Evolutionary conservation across 1,140 invertebrate genomes (phyloP), one percentile per base, ranked within the genome.

Genomic region (Bombus sibiricus): DNA sequence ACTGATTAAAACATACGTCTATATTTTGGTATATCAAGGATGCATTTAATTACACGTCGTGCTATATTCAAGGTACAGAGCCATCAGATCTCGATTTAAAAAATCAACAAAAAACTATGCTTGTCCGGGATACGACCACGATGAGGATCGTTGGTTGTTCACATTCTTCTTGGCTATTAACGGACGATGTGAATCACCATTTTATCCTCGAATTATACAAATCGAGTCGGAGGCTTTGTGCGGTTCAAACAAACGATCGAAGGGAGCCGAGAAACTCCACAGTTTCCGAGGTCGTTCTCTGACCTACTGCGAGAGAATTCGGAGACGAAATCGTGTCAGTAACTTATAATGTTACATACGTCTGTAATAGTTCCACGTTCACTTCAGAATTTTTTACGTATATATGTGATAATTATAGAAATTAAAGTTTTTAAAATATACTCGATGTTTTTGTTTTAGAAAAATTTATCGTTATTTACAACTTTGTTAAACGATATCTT

Each of bases 171-270:
- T 53, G 74, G 78, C 74, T 85, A 88, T 91, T 90, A 90, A 91
- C 81, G 59, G 80, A 71, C 76, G 85, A 83, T 76, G 85, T 81
- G 87, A 91, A 90, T 90, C 85, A 83, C 82, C 87, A 83, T 85
- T 90, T 87, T 87, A 90, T 90, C 86, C 75, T 79, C 87, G 81
- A 89, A 89, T 88, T 91, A 88, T 86, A 83, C 86, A 82, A 72
- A 72, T 72, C 41, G 69, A 43, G 39, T 72, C 69, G 69, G 69
- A 18, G 25, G 69, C 28, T 72, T 72, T 72, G 69, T n/a, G 28
- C 37, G 22, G 69, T 72, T 37, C 69, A 28, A 41, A 71, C 37
- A 43, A 41, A 72, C 69, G 69, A 72, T 72, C 69, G 69, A 72
- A 72, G 13, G 28, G 15, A 72, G 28, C 6, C 41, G 39, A n/a